Conservation (phyloP, 1,140 invertebrate species). For the Bathynomus jamesi region DNA sequence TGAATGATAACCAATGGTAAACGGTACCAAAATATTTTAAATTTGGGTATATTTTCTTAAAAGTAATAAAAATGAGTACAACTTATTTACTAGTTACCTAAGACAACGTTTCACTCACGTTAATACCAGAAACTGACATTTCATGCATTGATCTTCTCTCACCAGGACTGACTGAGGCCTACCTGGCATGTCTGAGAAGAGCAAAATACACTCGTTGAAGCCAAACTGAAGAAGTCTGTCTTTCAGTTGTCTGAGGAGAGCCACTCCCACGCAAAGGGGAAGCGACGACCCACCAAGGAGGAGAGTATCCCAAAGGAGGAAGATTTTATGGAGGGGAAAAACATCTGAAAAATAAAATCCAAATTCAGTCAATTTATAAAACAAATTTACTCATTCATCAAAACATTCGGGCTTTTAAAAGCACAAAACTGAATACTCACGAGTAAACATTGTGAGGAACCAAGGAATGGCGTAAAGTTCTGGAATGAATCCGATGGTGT, state of each 20-base stretch:
- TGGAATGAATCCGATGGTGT: slow-evolving; percentile 89
- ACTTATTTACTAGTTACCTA: no score
- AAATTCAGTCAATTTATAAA: no score
- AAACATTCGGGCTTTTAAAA: no score
- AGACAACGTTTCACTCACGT: no score
- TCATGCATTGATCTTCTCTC: no score
- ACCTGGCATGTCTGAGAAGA: slow-evolving; percentile 94
- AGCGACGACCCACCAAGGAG: slow-evolving; percentile 87
- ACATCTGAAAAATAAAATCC: slow-evolving; percentile 58
- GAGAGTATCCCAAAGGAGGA: slow-evolving; percentile 96
- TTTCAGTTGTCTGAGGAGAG: slow-evolving; percentile 80
- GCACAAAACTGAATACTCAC: slow-evolving; percentile 59
- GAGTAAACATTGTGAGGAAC: slow-evolving; percentile 99
- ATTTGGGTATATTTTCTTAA: no score
- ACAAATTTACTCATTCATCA: not conserved
- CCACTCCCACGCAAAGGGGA: slow-evolving; percentile 88
- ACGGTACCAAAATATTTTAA: no score
- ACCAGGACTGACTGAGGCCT: no score
- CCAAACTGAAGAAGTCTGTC: slow-evolving; percentile 76
- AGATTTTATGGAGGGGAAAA: slow-evolving; percentile 95
- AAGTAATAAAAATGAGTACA: no score
- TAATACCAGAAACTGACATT: no score
- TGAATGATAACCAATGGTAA: no score
- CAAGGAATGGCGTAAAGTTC: slow-evolving; percentile 99
- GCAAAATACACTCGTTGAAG: slow-evolving; percentile 93